Percentiles rank a stretch among this genome's conserved stretches.
These are phyloP conservation scores for Leontocebus nigricollis DNA, from an alignment of 2,797 vertebrate species.

Conservation along the genomic window DNA sequence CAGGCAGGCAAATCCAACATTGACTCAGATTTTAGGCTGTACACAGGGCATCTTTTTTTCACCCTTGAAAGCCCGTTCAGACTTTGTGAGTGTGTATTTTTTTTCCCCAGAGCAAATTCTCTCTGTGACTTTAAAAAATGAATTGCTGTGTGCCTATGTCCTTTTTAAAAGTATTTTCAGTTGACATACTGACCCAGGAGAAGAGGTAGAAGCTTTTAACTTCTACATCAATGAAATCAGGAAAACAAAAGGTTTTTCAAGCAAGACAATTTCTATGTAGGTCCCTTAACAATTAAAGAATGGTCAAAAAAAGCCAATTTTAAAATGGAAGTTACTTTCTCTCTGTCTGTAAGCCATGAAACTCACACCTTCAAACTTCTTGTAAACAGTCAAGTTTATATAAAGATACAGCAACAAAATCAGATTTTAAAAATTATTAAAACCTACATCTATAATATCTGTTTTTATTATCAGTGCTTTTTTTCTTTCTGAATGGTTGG, in stretches of 20 bases:
- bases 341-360: background rate
- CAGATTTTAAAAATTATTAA: background rate
- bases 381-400: background rate
- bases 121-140: constrained; percentile 54
- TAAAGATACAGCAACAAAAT: background rate
- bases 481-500: background rate
- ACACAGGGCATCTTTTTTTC: background rate
- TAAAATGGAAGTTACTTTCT: constrained; percentile 39
- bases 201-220: constrained; percentile 65
- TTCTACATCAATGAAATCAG: constrained; percentile 62
- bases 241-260: constrained; percentile 35
- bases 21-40: background rate
- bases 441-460: background rate
- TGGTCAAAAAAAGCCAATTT: constrained; percentile 26
- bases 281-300: constrained; percentile 61
- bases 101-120: background rate
- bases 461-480: background rate
- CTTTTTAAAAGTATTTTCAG: constrained; percentile 55
- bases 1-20: background rate
- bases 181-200: constrained; percentile 50
- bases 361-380: constrained; percentile 15
- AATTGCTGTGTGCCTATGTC: constrained; percentile 29
- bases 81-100: background rate
- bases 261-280: constrained; percentile 30
- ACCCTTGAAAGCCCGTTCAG: constrained; percentile 19